Evolutionary conservation across 35 echinoderm and acorn worm genomes (phyloP).

Genomic region (Diadema setosum): DNA sequence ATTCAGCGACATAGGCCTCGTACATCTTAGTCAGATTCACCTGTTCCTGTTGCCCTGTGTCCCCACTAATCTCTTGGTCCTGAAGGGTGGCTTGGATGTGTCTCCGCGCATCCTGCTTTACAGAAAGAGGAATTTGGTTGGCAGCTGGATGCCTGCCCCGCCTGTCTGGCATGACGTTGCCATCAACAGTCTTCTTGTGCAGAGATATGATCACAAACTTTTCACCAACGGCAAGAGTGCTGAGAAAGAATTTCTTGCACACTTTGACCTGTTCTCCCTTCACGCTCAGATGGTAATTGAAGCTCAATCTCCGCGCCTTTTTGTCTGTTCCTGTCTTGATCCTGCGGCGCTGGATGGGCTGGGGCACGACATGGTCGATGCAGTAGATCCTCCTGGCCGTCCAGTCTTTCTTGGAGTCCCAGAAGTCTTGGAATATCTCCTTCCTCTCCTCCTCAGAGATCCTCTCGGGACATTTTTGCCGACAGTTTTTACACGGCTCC

Average conservation of each 20-base stretch:
- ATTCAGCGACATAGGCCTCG: neutral
- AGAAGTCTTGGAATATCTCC: neutral
- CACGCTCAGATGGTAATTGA: neutral
- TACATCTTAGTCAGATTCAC: neutral
- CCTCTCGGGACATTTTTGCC: neutral
- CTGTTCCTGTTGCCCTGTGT: neutral
- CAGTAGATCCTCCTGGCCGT: neutral
- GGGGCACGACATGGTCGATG: neutral
- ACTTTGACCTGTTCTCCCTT: neutral
- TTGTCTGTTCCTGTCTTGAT: neutral
- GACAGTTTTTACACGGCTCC: neutral
- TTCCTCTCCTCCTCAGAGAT: neutral
- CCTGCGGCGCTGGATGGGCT: neutral
- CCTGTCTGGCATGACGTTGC: neutral
- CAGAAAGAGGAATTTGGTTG: neutral
- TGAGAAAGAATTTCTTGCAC: constrained; percentile 7
- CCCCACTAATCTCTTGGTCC: neutral
- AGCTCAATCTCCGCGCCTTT: neutral
- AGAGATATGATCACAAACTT: constrained; percentile 23
- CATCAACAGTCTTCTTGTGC: neutral
- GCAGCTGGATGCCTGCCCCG: neutral
- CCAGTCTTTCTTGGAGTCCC: neutral
- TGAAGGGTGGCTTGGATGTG: neutral
- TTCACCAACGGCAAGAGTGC: constrained; percentile 7
- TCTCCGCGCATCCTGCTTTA: neutral